Evolutionary conservation across 2,888 invertebrate genomes (phyloP).

Genomic region (Amblyjoppa proteus): DNA sequence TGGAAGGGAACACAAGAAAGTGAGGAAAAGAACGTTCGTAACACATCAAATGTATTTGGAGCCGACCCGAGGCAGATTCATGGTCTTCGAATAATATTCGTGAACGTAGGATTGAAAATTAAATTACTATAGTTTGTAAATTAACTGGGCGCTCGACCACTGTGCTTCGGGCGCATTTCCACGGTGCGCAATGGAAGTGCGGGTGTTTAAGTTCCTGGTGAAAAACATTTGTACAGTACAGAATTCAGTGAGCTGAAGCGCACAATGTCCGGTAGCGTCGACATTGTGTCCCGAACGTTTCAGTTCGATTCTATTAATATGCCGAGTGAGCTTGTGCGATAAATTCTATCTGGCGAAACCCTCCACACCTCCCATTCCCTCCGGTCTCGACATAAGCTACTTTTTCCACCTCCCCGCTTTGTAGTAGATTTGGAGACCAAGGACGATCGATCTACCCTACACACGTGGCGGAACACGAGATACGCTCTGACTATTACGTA

Average conservation of each 20-base stretch:
- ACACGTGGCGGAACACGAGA: conserved; percentile 69
- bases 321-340: conserved; percentile 72
- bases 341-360: conserved; percentile 72
- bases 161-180: not conserved
- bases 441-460: conserved; percentile 78
- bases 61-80: too few relatives aligned
- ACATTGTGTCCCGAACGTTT: not conserved
- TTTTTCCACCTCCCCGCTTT: conserved; percentile 11
- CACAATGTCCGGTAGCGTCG: conserved; percentile 24
- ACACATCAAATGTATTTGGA: too few relatives aligned
- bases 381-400: not conserved
- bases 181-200: not conserved
- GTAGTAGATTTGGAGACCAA: conserved; percentile 75
- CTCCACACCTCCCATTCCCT: not conserved
- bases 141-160: conserved; percentile 4
- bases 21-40: too few relatives aligned
- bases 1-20: too few relatives aligned
- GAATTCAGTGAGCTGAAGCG: not conserved
- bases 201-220: not conserved
- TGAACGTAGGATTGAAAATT: too few relatives aligned
- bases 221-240: not conserved
- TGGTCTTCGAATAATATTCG: too few relatives aligned
- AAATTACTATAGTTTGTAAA: conserved; percentile 21
- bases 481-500: conserved; percentile 40
- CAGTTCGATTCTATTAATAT: conserved; percentile 74